Evolutionary conservation across 1,140 invertebrate genomes (phyloP).

Genomic region (Bombus waltoni): DNA sequence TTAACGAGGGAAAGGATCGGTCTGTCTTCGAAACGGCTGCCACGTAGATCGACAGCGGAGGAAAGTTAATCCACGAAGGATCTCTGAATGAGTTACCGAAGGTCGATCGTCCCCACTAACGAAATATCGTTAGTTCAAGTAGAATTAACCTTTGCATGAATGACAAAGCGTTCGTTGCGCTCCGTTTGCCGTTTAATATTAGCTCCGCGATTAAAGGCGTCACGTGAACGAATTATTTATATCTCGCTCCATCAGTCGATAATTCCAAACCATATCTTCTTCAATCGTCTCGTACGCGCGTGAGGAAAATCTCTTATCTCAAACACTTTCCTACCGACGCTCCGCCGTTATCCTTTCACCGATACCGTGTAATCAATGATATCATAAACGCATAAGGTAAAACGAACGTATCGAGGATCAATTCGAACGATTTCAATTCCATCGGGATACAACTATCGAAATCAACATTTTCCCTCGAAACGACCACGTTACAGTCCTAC

Average conservation of each 20-base stretch:
- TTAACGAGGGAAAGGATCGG: too few relatives aligned
- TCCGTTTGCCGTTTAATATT: slow-evolving; percentile 41
- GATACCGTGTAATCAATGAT: background rate
- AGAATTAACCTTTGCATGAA: slow-evolving; percentile 37
- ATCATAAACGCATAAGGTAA: background rate
- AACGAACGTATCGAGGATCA: background rate
- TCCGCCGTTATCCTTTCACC: background rate
- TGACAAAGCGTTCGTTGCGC: slow-evolving; percentile 13
- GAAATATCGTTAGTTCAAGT: slow-evolving; percentile 47
- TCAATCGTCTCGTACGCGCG: background rate
- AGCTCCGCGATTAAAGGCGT: slow-evolving; percentile 44
- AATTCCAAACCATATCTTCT: background rate
- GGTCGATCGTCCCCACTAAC: slow-evolving; percentile 54
- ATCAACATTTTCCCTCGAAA: background rate
- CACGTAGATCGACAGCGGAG: background rate
- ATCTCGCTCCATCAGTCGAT: slow-evolving; percentile 30
- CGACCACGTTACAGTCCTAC: background rate
- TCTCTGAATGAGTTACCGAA: slow-evolving; percentile 45
- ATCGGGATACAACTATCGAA: background rate
- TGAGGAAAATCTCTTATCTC: background rate
- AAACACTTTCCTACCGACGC: background rate
- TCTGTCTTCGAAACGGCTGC: too few relatives aligned
- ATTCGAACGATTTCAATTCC: background rate
- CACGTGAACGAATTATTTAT: slow-evolving; percentile 61
- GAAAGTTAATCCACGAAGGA: background rate